These are phyloP conservation scores for Hermatobates lingyangjiaoensis DNA, from an alignment of 1,140 invertebrate species.

Conservation along the genomic window DNA sequence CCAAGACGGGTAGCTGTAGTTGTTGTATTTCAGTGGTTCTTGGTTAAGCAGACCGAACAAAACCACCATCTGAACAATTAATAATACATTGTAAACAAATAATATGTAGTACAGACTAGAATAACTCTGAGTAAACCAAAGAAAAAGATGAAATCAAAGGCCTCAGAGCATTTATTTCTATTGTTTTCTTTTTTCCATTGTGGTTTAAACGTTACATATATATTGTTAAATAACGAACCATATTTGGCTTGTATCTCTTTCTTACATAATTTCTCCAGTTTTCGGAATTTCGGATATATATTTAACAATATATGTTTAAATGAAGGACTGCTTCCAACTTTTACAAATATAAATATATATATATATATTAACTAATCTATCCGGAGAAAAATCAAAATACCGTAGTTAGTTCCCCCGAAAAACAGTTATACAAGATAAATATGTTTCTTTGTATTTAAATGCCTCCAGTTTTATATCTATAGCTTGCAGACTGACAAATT, in stretches of 20 bases:
- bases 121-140: background rate
- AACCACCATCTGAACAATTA: conserved; percentile 29
- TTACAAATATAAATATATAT: too few species aligned
- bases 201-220: background rate
- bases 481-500: too few species aligned
- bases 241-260: background rate
- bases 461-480: too few species aligned
- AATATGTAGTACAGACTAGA: background rate
- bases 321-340: too few species aligned
- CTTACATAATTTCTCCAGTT: too few species aligned
- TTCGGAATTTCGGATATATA: too few species aligned
- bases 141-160: background rate
- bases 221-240: background rate
- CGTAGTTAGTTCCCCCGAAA: too few species aligned
- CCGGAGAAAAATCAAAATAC: too few species aligned
- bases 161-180: background rate
- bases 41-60: conserved; percentile 48
- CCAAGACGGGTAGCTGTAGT: conserved; percentile 50
- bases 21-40: conserved; percentile 41
- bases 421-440: too few species aligned
- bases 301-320: too few species aligned
- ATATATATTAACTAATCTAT: too few species aligned
- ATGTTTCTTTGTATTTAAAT: too few species aligned
- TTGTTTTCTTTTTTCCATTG: background rate
- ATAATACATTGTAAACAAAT: background rate